Base-by-base conservation (phyloP, 2,797 vertebrate species). In the Heteromormyrus szaboi region DNA sequence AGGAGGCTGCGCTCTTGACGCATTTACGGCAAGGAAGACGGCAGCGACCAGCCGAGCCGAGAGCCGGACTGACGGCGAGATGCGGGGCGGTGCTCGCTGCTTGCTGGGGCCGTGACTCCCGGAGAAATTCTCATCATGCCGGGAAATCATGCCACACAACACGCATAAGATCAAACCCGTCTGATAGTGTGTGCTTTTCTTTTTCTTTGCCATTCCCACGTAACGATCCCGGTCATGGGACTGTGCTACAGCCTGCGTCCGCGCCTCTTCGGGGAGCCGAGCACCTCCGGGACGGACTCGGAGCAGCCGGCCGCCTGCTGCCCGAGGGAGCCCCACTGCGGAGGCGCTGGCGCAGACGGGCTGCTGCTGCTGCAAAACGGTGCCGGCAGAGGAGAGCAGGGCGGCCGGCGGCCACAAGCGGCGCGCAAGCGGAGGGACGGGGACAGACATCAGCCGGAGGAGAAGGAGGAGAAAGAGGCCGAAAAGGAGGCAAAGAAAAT, bases 191-290 rank as follows among this genome's bases (percentile, higher is more conserved):
- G 33, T 44, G 41, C 37, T 44, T 81, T 29, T 68, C 37, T 65
- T 56, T 29, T 53, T 2, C n/a, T 44, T 46, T 65, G 86, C 12
- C 37, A 54, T 37, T 86, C 51, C 51, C 85, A 87, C 54, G 76
- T 11, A 41, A 76, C 53, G 22, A 22, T 85, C 51, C n/a, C 51
- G 53, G 92, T 89, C 90, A 96, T 96, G 96, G 96, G 96, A 91
- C 93, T 96, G 91, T 96, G 96, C 92, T 95, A 96, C 91, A 96
- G 96, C 87, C 92, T 96, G 90, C 95, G 95, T 90, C 95, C 95
- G 91, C 94, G 95, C 93, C 95, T 96, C 86, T 96, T 96, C 89
- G 95, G 95, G 29, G 94, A 93, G 56, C 88, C 93, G 68, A 94
- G 88, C 56, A 93, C 92, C 89, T 90, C 90, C 44, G 87, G 91